phyloP scores from a whole-genome alignment of 2,888 invertebrate species.

The Phlogophora meticulosa region DNA sequence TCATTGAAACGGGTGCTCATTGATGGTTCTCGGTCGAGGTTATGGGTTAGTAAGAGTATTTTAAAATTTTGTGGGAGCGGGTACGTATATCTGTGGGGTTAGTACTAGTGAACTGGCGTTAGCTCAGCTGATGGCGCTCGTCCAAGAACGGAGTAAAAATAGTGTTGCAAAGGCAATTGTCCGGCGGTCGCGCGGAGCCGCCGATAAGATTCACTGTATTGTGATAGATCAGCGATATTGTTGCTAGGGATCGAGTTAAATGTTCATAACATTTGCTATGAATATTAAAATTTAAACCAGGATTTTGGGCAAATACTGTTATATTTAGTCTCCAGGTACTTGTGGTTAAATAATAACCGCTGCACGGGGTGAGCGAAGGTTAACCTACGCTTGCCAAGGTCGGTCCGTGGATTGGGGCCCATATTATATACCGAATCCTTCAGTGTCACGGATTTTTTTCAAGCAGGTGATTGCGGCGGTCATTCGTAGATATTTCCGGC shows the following conservation, averaged over 20 bases:
- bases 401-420: too few species aligned
- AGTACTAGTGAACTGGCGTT: conserved; percentile 92
- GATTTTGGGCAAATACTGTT: too few species aligned
- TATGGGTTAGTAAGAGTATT: conserved; percentile 74
- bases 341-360: too few species aligned
- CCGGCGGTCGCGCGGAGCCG: conserved; percentile 79
- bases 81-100: conserved; percentile 89
- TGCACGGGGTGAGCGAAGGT: too few species aligned
- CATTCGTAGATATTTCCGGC: too few species aligned
- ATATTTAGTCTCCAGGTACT: too few species aligned
- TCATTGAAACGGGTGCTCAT: conserved; percentile 82
- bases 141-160: conserved; percentile 89
- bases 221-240: conserved; percentile 67
- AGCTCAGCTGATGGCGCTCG: conserved; percentile 88
- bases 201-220: conserved; percentile 82
- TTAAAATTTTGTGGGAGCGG: conserved; percentile 80
- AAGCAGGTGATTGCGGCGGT: too few species aligned
- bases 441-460: too few species aligned
- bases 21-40: conserved; percentile 80
- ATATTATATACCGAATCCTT: too few species aligned
- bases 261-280: conserved; percentile 8
- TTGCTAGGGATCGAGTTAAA: conserved; percentile 60
- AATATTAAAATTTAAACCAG: too few species aligned
- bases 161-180: conserved; percentile 88
- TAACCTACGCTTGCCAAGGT: too few species aligned